A percentile compares a stretch with the other conserved stretches of the same genome.
Conservation (phyloP, 2,888 invertebrate genomes). For the Salpingus planirostris region DNA sequence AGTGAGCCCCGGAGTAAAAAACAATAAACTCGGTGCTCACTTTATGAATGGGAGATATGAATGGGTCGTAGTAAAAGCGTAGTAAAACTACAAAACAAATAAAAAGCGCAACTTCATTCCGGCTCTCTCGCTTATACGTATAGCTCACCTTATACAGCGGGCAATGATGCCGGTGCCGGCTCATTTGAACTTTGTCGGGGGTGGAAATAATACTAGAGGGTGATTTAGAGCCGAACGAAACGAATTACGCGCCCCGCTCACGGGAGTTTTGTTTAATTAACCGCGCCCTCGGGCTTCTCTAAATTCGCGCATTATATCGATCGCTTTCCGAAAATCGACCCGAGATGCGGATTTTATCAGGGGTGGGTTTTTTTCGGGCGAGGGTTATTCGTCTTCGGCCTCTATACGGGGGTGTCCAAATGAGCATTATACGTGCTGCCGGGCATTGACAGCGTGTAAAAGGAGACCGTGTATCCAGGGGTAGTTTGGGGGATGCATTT, state of each 20-base stretch:
- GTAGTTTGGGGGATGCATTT: conserved; percentile 34
- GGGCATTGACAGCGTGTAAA: conserved; percentile 34
- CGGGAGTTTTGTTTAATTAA: conserved; percentile 14
- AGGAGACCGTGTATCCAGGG: conserved; percentile 34
- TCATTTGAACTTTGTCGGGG: conserved; percentile 17
- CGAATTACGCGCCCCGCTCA: conserved; percentile 12
- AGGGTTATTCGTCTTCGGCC: no score
- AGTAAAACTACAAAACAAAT: conserved; percentile 44
- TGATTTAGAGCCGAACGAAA: conserved; percentile 16
- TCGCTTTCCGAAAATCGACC: no score
- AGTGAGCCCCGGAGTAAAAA: conserved; percentile 17
- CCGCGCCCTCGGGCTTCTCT: no score
- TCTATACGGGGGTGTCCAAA: conserved; percentile 30
- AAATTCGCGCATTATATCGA: no score
- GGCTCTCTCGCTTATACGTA: no score
- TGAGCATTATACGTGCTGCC: conserved; percentile 34
- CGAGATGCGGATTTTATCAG: no score
- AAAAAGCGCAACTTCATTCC: conserved; percentile 39
- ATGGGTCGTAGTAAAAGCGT: conserved; percentile 39
- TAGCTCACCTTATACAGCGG: no score
- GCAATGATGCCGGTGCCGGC: no score
- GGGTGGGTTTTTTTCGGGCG: no score
- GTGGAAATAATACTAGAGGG: no score
- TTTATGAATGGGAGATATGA: conserved; percentile 38
- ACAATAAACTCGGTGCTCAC: conserved; percentile 15